Percentiles rank a stretch among this genome's conserved stretches.
phyloP scores from a whole-genome alignment of 2,797 vertebrate genomes.

The Balearica regulorum region DNA sequence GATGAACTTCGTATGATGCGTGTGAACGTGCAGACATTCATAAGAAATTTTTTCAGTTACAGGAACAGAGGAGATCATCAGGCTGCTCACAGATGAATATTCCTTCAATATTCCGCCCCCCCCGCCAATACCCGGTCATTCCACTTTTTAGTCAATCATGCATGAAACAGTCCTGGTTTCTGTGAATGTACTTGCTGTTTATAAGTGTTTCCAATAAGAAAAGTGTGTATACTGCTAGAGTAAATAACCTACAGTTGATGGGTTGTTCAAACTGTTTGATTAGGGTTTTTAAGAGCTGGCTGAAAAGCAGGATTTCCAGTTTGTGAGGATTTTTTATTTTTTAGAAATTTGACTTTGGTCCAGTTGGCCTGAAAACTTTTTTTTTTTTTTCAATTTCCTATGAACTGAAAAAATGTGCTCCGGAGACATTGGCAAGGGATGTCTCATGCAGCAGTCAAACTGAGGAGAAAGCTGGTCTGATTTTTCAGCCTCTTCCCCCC shows the following conservation, averaged over 20 bases:
- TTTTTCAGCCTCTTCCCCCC: background rate
- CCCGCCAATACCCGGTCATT: background rate
- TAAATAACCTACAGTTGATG: background rate
- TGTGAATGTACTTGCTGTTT: background rate
- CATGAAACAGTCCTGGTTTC: background rate
- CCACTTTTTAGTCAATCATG: background rate
- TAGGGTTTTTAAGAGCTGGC: background rate
- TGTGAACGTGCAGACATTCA: accelerated
- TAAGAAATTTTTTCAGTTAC: background rate
- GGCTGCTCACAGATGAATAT: background rate
- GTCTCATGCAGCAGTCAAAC: background rate
- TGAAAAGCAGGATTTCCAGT: background rate
- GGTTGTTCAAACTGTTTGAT: background rate
- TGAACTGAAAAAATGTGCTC: background rate
- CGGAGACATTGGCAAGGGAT: background rate
- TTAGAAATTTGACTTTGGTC: background rate
- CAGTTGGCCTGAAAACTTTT: background rate
- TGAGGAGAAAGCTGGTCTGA: background rate
- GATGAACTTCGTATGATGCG: background rate
- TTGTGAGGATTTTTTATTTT: background rate
- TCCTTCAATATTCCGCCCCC: background rate
- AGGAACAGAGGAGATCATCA: background rate
- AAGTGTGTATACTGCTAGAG: background rate
- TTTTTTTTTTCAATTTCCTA: background rate
- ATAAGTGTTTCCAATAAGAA: background rate